phyloP scores from a whole-genome alignment of 2,888 invertebrate species.

The Alviniconcha strummeri region DNA sequence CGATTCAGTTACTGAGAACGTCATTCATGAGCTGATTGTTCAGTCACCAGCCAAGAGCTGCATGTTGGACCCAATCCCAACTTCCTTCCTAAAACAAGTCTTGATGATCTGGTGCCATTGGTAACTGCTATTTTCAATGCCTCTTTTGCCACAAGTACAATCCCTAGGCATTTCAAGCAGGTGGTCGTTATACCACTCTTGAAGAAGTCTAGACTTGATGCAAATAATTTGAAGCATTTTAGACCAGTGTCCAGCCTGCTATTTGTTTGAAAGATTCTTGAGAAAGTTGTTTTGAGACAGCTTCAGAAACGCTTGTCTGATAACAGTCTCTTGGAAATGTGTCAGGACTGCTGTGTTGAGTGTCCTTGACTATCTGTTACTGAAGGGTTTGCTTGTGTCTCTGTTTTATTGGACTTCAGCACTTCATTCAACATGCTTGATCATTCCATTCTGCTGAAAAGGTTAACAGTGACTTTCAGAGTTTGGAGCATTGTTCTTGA shows the following conservation, averaged over 20 bases:
- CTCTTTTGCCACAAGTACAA: not conserved
- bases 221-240: not conserved
- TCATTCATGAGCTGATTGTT: not conserved
- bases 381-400: not conserved
- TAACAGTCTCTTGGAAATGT: not conserved
- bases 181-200: not conserved
- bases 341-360: not conserved
- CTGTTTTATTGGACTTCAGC: not conserved
- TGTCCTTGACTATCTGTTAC: not conserved
- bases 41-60: not conserved
- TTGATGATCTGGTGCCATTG: not conserved
- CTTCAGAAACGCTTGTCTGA: not conserved
- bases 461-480: too few relatives aligned
- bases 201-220: not conserved
- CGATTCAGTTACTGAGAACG: not conserved
- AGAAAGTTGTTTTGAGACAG: not conserved
- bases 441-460: not conserved
- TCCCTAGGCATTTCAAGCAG: not conserved
- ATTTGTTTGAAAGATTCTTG: conserved; percentile 8
- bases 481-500: too few relatives aligned
- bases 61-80: not conserved
- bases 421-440: not conserved
- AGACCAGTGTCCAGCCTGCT: not conserved
- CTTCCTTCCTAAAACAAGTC: not conserved
- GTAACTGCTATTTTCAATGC: not conserved